These are phyloP conservation scores for Cataglyphis livida DNA, from an alignment of 2,888 invertebrate species.

Conservation along the genomic window DNA sequence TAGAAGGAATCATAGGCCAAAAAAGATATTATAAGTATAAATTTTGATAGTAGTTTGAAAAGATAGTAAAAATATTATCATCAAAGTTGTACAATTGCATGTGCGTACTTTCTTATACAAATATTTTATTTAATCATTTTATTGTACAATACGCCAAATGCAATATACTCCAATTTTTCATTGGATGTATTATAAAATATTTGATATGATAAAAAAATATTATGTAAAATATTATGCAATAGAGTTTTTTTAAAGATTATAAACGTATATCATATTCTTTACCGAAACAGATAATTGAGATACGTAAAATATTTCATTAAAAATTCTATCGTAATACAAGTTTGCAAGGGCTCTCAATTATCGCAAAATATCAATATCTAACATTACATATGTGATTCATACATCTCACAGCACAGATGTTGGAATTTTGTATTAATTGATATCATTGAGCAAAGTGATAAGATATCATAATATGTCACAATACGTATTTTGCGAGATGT, in stretches of 20 bases:
- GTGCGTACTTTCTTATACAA: background rate
- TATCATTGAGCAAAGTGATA: slow-evolving; percentile 2
- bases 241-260: background rate
- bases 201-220: background rate
- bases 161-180: background rate
- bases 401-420: background rate
- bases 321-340: background rate
- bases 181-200: background rate
- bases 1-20: no score
- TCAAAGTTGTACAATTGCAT: background rate
- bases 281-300: background rate
- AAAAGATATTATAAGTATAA: no score
- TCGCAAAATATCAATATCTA: background rate
- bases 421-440: background rate
- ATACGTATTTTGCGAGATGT: background rate
- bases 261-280: background rate
- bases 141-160: background rate
- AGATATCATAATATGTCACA: background rate
- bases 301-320: background rate
- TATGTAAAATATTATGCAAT: background rate
- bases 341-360: background rate
- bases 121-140: background rate
- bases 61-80: background rate
- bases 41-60: no score
- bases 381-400: background rate